Evolutionary conservation across 2,113 vertebrate species (phyloP).

Genomic region (Brachyistius frenatus): DNA sequence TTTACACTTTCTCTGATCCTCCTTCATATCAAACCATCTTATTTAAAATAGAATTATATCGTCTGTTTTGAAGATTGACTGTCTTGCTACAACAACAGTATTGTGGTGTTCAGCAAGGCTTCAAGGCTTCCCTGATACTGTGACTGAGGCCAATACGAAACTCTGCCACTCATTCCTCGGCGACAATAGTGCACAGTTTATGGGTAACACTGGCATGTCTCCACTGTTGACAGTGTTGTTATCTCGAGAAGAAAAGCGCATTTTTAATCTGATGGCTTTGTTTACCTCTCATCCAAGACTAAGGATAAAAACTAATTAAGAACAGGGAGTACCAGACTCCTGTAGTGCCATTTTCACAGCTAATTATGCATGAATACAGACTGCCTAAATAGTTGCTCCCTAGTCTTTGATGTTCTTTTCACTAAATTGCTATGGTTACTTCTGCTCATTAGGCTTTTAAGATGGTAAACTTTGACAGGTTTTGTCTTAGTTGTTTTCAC

Average conservation of each 20-base stretch:
- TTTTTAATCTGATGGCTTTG: constrained; percentile 79
- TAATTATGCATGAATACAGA: constrained; percentile 84
- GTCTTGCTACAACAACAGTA: background rate
- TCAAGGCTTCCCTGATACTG: constrained; percentile 21
- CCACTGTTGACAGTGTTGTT: constrained; percentile 55
- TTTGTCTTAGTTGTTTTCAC: constrained; percentile 45
- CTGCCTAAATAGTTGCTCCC: constrained; percentile 81
- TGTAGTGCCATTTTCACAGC: constrained; percentile 82
- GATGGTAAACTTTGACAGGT: constrained; percentile 76
- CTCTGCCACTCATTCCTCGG: constrained; percentile 38
- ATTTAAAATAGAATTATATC: constrained; percentile 24
- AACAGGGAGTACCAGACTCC: constrained; percentile 77
- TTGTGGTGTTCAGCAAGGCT: constrained; percentile 28
- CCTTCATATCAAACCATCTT: background rate
- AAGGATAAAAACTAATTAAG: constrained; percentile 82
- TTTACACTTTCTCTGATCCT: background rate
- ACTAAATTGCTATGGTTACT: constrained; percentile 80
- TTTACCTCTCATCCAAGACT: constrained; percentile 81
- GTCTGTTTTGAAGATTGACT: constrained; percentile 31
- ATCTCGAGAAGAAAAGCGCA: constrained; percentile 56
- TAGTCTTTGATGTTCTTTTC: constrained; percentile 81
- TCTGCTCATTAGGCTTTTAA: constrained; percentile 83
- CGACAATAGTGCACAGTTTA: constrained; percentile 50
- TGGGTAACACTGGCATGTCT: constrained; percentile 39
- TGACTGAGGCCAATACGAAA: constrained; percentile 36